phyloP scores from a whole-genome alignment of 2,797 vertebrate genomes.

The Pseudochirops corinnae region DNA sequence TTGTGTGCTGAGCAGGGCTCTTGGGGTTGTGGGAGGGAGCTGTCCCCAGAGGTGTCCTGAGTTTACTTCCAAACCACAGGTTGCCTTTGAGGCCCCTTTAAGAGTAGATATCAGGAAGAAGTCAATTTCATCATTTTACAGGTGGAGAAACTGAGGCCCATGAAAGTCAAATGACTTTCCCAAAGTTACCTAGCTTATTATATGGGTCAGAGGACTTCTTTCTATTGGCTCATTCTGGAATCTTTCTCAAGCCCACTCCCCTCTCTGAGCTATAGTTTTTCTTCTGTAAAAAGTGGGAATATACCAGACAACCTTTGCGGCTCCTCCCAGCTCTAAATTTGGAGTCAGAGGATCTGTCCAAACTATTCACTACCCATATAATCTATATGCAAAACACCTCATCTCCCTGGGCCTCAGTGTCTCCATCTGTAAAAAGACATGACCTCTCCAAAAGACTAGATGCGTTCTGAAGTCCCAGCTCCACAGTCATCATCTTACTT shows the following conservation, averaged over 20 bases:
- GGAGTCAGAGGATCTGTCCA: not conserved
- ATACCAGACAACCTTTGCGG: not conserved
- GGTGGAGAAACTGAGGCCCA: not conserved
- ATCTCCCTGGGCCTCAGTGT: not conserved
- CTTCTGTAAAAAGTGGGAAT: not conserved
- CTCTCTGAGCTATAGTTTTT: not conserved
- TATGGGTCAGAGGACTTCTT: not conserved
- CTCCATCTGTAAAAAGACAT: not conserved
- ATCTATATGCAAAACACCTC: not conserved
- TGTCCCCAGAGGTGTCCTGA: not conserved
- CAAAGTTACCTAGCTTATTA: not conserved
- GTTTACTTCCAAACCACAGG: not conserved
- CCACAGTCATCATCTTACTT: not conserved
- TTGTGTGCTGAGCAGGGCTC: not conserved
- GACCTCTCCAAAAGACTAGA: not conserved
- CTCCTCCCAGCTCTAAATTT: not conserved
- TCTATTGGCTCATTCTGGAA: not conserved
- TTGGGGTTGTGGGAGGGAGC: not conserved
- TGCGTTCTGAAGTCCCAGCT: not conserved
- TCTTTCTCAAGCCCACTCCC: not conserved
- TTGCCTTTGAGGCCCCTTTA: not conserved
- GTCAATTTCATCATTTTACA: not conserved
- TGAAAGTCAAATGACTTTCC: not conserved
- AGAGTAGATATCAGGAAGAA: not conserved
- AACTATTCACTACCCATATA: not conserved